Base-by-base conservation (phyloP, 2,888 invertebrate species). In the Rhopalosiphum nymphaeae region DNA sequence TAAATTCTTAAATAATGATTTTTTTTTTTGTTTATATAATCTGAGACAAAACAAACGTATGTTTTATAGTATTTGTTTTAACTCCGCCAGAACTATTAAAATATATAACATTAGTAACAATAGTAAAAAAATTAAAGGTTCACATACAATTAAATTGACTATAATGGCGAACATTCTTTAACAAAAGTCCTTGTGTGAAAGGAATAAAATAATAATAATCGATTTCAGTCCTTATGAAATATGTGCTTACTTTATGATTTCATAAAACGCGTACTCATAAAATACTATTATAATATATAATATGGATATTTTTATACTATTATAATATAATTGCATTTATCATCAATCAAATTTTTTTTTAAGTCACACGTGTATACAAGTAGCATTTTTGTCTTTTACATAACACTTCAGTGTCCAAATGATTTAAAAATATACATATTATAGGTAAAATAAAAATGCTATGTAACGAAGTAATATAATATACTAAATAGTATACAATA, bases 1-100 rank as follows among this genome's bases (percentile, higher is more conserved):
- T 26, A 29, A 42, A 78, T 42, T 36, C 78, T 78, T 21, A 78
- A 78, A 78, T 78, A 78, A 21, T 78, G 36, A 36, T 78, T 36
- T 78, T 36, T 78, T 36, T 53, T 88, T 88, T 88, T 88, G 88
- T 88, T 88, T 88, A 88, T 88, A 88, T 21, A 53, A 88, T 56
- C 53, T 56, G 56, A 88, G 88, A 88, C 88, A 88, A 53, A 88
- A 88, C 88, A 88, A 88, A 56, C 25, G 53, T 78, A 78, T 36
- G 9, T 78, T 78, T 78, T 78, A 78, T 78, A 78, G 78, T 78
- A 78, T 78, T 78, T 78, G 36, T 21, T 78, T 21, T 36, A 78
- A 78, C 36, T 78, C 26, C 29, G 11, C 44, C 36, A 78, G 21
- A 78, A 78, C 78, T 78, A 78, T 78, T 78, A 78, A 78, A 78